These are phyloP conservation scores for Trachelipus rathkii DNA, from an alignment of 1,140 invertebrate genomes.

Conservation along the genomic window DNA sequence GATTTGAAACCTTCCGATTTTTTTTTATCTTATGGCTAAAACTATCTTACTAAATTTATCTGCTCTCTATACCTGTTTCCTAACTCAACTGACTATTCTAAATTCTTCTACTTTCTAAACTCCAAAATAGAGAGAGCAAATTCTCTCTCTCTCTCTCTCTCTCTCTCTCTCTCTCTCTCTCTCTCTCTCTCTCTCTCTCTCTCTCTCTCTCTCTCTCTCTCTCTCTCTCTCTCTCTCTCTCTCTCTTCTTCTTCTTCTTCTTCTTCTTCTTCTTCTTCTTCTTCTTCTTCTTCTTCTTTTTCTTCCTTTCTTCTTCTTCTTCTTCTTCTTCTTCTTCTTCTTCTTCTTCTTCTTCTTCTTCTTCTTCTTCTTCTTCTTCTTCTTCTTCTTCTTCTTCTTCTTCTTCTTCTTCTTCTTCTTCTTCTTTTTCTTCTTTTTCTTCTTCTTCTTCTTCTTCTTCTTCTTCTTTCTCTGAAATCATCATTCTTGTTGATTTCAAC, in stretches of 20 bases:
- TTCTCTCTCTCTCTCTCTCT: too few species aligned
- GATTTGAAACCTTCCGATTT: too few species aligned
- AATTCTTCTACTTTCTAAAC: too few species aligned
- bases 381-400: slow-evolving; percentile 9
- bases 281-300: slow-evolving; percentile 9
- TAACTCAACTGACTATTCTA: too few species aligned
- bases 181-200: slow-evolving; percentile 8
- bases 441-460: slow-evolving; percentile 9
- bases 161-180: slow-evolving; percentile 8
- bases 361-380: slow-evolving; percentile 9
- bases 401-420: slow-evolving; percentile 9
- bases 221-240: slow-evolving; percentile 4
- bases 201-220: slow-evolving; percentile 8
- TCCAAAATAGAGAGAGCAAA: too few species aligned
- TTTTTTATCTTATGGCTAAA: too few species aligned
- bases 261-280: slow-evolving; percentile 9
- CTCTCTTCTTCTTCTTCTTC: slow-evolving; percentile 8
- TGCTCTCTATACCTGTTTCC: too few species aligned
- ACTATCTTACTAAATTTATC: too few species aligned
- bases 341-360: too few species aligned
- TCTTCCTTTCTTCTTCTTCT: neutral
- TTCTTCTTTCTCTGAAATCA: too few species aligned
- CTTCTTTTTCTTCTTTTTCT: slow-evolving; percentile 9
- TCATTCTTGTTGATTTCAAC: too few species aligned
- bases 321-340: slow-evolving; percentile 3